Conservation (phyloP, 1,140 invertebrate species). For the Scaptomyza hsui region DNA sequence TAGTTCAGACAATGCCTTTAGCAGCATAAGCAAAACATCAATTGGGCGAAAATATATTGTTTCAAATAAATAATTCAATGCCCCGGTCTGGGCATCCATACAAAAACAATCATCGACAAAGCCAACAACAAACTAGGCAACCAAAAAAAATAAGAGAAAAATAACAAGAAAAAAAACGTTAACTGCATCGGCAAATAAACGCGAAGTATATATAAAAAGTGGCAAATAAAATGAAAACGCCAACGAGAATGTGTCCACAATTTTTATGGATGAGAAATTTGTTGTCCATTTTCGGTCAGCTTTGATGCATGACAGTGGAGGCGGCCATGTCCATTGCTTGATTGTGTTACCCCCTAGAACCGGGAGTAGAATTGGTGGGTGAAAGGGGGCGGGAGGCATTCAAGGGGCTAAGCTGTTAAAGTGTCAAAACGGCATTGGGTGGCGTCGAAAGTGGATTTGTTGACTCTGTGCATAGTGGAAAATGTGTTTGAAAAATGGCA, state of each 20-base stretch:
- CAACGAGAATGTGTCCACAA: constrained; percentile 44
- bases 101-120: constrained; percentile 34
- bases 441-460: constrained; percentile 41
- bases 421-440: constrained; percentile 39
- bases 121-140: constrained; percentile 24
- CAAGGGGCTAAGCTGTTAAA: constrained; percentile 41
- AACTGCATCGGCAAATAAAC: constrained; percentile 24
- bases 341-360: constrained; percentile 14
- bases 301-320: constrained; percentile 33
- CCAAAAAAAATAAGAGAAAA: too few relatives aligned
- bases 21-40: constrained; percentile 49
- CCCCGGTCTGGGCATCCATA: constrained; percentile 12
- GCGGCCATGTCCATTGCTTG: constrained; percentile 28
- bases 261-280: constrained; percentile 50
- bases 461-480: constrained; percentile 20
- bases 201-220: constrained; percentile 3
- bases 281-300: constrained; percentile 44
- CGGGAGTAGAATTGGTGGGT: not conserved
- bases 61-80: constrained; percentile 54
- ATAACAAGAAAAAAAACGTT: too few relatives aligned
- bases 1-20: constrained; percentile 29
- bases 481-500: constrained; percentile 38
- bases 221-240: constrained; percentile 29
- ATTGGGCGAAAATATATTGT: constrained; percentile 43
- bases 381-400: not conserved